A percentile compares a stretch with the other conserved stretches of the same genome.
Evolutionary conservation across 1,140 invertebrate genomes (phyloP).

Genomic region (Hirudo medicinalis): DNA sequence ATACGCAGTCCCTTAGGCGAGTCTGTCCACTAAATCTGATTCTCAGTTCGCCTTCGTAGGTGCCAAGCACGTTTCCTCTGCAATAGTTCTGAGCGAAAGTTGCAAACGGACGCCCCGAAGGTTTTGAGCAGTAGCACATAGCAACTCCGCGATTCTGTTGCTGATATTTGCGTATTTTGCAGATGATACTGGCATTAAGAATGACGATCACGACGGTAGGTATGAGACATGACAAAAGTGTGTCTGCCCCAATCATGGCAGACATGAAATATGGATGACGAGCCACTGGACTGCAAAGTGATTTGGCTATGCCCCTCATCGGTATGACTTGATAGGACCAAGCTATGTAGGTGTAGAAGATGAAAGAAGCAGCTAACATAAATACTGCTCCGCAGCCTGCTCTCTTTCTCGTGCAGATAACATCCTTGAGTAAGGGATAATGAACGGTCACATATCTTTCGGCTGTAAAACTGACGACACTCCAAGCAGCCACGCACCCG

Average conservation of each 20-base stretch:
- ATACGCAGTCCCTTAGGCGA: too few relatives aligned
- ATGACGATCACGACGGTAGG: slow-evolving; percentile 52
- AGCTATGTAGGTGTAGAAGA: slow-evolving; percentile 16
- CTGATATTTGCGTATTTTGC: slow-evolving; percentile 50
- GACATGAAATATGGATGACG: slow-evolving; percentile 1
- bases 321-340: slow-evolving; percentile 17
- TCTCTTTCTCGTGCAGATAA: slow-evolving; percentile 17
- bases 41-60: too few relatives aligned
- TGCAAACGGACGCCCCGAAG: too few relatives aligned
- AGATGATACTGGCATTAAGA: slow-evolving; percentile 56
- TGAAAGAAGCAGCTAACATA: background rate
- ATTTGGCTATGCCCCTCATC: background rate
- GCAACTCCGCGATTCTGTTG: slow-evolving; percentile 16
- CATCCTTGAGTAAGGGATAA: slow-evolving; percentile 17
- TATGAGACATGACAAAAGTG: slow-evolving; percentile 17
- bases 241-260: slow-evolving; percentile 18
- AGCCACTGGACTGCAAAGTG: background rate
- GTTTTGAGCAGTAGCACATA: too few relatives aligned
- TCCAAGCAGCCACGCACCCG: slow-evolving; percentile 20
- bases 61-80: too few relatives aligned
- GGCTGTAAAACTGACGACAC: slow-evolving; percentile 20
- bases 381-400: slow-evolving; percentile 11
- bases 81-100: too few relatives aligned
- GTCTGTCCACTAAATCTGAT: too few relatives aligned
- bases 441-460: slow-evolving; percentile 22